Evolutionary conservation across 2,797 vertebrate genomes (phyloP).

Genomic region (Coregonus ussuriensis): DNA sequence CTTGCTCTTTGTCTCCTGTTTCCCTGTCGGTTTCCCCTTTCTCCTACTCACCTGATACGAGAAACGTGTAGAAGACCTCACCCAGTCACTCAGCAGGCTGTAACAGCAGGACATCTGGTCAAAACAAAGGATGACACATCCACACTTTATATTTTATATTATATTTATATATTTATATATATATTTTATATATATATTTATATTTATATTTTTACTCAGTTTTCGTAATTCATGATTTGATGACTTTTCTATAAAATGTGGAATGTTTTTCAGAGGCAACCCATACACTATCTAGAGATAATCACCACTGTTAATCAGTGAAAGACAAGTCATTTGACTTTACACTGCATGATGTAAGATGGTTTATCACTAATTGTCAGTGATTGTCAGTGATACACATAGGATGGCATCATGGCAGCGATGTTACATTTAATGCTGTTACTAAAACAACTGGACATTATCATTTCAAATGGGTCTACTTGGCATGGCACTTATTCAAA

Average conservation of each 20-base stretch:
- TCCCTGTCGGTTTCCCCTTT: background rate
- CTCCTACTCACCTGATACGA: background rate
- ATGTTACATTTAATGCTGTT: background rate
- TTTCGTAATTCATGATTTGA: background rate
- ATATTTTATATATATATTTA: no score
- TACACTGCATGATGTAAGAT: background rate
- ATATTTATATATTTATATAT: no score
- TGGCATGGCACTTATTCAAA: no score
- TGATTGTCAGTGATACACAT: background rate
- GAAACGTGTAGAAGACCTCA: background rate
- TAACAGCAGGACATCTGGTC: background rate
- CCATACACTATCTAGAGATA: background rate
- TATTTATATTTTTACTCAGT: no score
- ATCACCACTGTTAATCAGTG: background rate
- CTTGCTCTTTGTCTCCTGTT: conserved; percentile 25
- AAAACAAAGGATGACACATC: background rate
- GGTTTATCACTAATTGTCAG: no score
- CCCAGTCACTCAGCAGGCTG: background rate
- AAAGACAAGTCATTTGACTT: background rate
- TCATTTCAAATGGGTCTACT: background rate
- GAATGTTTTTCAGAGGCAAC: background rate
- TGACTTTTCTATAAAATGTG: background rate
- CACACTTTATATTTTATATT: no score
- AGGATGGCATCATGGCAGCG: background rate
- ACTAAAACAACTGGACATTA: background rate